These are phyloP conservation scores for Bruchidius siliquastri DNA, from an alignment of 2,888 invertebrate species.

Conservation along the genomic window DNA sequence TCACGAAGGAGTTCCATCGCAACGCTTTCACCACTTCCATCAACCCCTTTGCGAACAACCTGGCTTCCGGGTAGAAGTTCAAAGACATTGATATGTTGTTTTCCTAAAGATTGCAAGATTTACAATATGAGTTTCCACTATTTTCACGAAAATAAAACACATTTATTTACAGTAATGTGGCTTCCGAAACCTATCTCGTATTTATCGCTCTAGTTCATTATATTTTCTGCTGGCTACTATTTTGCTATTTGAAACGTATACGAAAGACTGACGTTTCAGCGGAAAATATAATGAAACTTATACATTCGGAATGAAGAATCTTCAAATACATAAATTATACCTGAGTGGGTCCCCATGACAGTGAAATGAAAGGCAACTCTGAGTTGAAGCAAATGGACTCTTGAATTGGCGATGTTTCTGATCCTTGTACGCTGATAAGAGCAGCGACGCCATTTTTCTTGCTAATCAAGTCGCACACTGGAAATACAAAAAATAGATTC, in stretches of 20 bases:
- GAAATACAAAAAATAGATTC: slow-evolving; percentile 13
- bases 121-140: too few relatives aligned
- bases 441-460: slow-evolving; percentile 65
- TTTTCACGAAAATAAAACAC: too few relatives aligned
- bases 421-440: slow-evolving; percentile 71
- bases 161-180: too few relatives aligned
- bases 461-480: slow-evolving; percentile 54
- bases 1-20: slow-evolving; percentile 72
- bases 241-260: too few relatives aligned
- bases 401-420: slow-evolving; percentile 53
- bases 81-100: slow-evolving; percentile 48
- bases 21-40: slow-evolving; percentile 63
- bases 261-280: too few relatives aligned
- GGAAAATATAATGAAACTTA: too few relatives aligned
- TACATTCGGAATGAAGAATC: too few relatives aligned
- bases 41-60: slow-evolving; percentile 58
- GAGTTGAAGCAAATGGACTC: slow-evolving; percentile 78
- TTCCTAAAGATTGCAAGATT: slow-evolving; percentile 24
- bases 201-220: too few relatives aligned
- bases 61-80: slow-evolving; percentile 41
- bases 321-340: too few relatives aligned
- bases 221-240: too few relatives aligned
- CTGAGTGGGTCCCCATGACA: slow-evolving; percentile 61
- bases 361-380: slow-evolving; percentile 82
- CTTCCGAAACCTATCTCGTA: too few relatives aligned